Base-by-base conservation (phyloP, 2,797 vertebrate genomes). In the Enteromius trimaculatus region DNA sequence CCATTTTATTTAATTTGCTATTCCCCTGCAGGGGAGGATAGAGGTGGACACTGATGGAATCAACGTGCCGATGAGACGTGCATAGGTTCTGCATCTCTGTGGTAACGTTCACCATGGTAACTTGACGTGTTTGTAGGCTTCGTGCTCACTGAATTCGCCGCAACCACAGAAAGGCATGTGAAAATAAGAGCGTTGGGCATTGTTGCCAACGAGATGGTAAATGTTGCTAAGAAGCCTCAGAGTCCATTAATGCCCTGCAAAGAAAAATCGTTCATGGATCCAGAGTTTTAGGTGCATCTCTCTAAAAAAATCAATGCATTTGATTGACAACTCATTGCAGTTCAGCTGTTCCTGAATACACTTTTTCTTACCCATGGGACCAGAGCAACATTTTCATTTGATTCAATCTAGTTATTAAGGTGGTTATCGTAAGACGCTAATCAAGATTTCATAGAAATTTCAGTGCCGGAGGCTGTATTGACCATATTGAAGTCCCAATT, bases 401-500 rank as follows among this genome's bases (percentile, higher is more conserved):
- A 66, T 42, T 75, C n/a, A 68, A 29, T 37, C 53, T 75, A 85
- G 60, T 26, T 68, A 86, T 80, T 88, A 72, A 89, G 80, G 84
- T 23, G 76, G 66, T 82, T 80, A 83, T 82, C 60, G 85, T 83
- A 37, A 11, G 9, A 80, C 42, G 3, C 44, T 11, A 81, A 62
- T 78, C 84, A 90, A 89, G 69, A 79, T 86, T 84, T 74, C 66
- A 84, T 77, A 78, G 37, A 78, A 42, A 55, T 49, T 26, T 77
- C 62, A 34, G 49, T 78, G 82, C 77, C 26, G 31, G 34, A 47
- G 71, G 53, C 83, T 72, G 29, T 82, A 72, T 80, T 68, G 82
- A 80, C 78, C 65, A 37, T 39, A 66, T 74, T 83, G 51, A 58
- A 34, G 62, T 79, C 26, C 69, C 65, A 86, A 78, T 78, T 80